Evolutionary conservation across 1,140 invertebrate species (phyloP), one percentile per base, ranked within the genome.

Genomic region (Bombus impatiens): DNA sequence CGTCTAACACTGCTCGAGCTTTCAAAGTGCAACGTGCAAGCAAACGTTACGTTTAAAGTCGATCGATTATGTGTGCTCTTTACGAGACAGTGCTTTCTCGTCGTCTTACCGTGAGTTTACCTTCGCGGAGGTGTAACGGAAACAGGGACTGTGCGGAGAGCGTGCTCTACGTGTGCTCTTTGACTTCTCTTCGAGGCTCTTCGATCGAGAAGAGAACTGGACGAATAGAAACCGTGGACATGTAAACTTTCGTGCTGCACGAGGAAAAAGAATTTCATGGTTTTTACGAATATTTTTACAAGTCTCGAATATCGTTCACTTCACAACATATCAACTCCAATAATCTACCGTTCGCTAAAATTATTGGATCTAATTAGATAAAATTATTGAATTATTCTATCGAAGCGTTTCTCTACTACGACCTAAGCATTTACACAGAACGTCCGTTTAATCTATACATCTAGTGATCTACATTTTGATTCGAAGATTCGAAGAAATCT

Each of bases 171-270:
- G 13, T 22, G n/a, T 32, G 47, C 59, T 32, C 76, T 18, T 28
- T 42, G 57, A 68, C n/a, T 5, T 75, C 70, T n/a, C 6, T 68
- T 42, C 57, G 78, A 42, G 18, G n/a, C 53, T 53, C 15, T 62
- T 82, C 47, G 37, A 84, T n/a, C 18, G 37, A 18, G 22, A 76
- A 68, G 35, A 47, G 37, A 85, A 85, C 47, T 40, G 71, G 40
- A 79, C 65, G 85, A 82, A 40, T 13, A 70, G 82, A 87, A 82
- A 81, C 75, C 86, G 82, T 82, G 70, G 57, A 67, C 62, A 32
- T 3, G n/a, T 8, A 6, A 40, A 40, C 10, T 37, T 87, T 71
- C 35, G n/a, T 18, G 10, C 32, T 40, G 65, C 79, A 40, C 77
- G 28, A 65, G 37, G n/a, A 47, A 68, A 70, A 35, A 53, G 47